Conservation (phyloP, 2,113 vertebrate species). For the Sinocyclocheilus anophthalmus region DNA sequence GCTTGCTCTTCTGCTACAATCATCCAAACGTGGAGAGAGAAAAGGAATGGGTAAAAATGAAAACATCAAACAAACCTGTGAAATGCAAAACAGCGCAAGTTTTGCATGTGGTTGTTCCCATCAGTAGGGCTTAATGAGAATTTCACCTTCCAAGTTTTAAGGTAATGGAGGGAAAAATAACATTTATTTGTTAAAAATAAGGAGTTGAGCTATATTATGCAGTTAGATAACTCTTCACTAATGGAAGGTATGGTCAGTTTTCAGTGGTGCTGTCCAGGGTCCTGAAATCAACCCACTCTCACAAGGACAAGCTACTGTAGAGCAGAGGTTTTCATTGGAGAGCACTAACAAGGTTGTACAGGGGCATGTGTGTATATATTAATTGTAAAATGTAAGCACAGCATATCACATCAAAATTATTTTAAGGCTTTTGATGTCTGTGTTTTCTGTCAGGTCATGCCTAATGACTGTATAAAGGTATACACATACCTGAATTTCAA, state of each 20-base stretch:
- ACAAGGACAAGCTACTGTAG: not conserved
- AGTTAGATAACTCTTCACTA: not conserved
- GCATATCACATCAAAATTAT: not conserved
- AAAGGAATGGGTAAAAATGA: slow-evolving; percentile 59
- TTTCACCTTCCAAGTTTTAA: slow-evolving; percentile 59
- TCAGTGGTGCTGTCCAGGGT: slow-evolving; percentile 13
- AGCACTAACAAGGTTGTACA: not conserved
- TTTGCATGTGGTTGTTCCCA: slow-evolving; percentile 56
- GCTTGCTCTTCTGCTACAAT: slow-evolving; percentile 31
- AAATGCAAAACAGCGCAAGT: slow-evolving; percentile 71
- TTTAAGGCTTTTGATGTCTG: not conserved
- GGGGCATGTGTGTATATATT: not conserved
- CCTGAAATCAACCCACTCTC: slow-evolving; percentile 37
- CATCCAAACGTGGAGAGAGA: slow-evolving; percentile 18
- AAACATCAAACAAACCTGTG: slow-evolving; percentile 71
- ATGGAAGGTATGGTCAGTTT: not conserved
- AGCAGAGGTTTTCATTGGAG: not conserved
- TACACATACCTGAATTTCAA: too few species aligned
- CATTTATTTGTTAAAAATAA: slow-evolving; percentile 20
- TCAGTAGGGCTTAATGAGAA: slow-evolving; percentile 70
- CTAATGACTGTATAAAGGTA: not conserved
- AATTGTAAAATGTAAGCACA: not conserved
- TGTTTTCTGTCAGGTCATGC: not conserved
- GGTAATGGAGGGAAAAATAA: slow-evolving; percentile 52
- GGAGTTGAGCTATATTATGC: not conserved